Base-by-base conservation (phyloP, 2,113 vertebrate genomes). In the Acanthochromis polyacanthus region DNA sequence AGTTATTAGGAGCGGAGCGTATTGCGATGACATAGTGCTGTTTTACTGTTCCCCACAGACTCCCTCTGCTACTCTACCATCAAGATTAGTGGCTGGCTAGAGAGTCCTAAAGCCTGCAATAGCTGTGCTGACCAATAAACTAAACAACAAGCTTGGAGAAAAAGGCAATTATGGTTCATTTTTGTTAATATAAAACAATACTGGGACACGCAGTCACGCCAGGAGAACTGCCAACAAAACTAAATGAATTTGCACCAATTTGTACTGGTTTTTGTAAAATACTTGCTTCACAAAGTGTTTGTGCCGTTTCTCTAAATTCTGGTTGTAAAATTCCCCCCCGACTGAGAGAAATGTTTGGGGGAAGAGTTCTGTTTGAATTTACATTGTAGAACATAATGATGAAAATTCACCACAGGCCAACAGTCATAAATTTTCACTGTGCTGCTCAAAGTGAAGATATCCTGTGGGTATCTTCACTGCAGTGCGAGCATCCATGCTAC, bases 11-110 rank as follows among this genome's bases (percentile, higher is more conserved):
- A 89, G 80, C 69, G 16, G 46, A 84, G 80, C 62, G 62, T 25
- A 69, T 78, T 75, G 80, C 50, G 23, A 71, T 89, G 90, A 91
- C 87, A 84, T 83, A 83, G 80, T 75, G 82, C 71, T 46, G 71
- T 69, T 92, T 89, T 90, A 92, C 70, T 20, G 86, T 60, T 89
- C 89, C 89, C 91, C 12, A 20, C 46, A 74, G 88, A 86, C 75
- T 51, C 30, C 78, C 70, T 58, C 59, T 25, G 0, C 77, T 71
- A 52, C 83, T 71, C 81, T 56, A 69, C 80, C 75, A 58, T 75
- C 76, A 81, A 86, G 82, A 91, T 89, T 85, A 84, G 88, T 82
- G 72, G 82, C 67, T 40, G 75, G 63, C 87, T 72, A 22, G 88
- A 90, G 89, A 89, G 80, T 73, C 71, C 61, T 91, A 82, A 87